Percentiles rank a stretch among this genome's conserved stretches.
These are phyloP conservation scores for Eupithecia insigniata DNA, from an alignment of 2,888 invertebrate genomes.

Conservation along the genomic window DNA sequence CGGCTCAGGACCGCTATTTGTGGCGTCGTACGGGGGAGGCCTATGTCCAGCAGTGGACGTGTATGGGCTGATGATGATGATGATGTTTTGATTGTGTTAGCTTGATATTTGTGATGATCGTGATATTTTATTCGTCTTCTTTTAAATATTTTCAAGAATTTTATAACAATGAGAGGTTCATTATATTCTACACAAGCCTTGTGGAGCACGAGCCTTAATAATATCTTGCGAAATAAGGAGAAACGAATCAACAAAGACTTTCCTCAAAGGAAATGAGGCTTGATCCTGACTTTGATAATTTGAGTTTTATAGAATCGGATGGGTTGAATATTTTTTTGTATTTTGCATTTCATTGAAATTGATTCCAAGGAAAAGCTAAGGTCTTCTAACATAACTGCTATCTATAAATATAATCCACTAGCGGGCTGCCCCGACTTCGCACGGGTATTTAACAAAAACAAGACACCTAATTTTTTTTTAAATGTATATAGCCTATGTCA, in stretches of 20 bases:
- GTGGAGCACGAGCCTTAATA: constrained; percentile 57
- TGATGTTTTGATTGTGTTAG: too few relatives aligned
- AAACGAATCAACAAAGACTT: constrained; percentile 64
- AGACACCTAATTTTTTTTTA: too few relatives aligned
- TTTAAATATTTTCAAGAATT: constrained; percentile 31
- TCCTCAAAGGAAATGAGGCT: constrained; percentile 64
- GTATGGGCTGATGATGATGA: too few relatives aligned
- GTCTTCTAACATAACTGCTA: neutral
- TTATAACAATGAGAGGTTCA: constrained; percentile 46
- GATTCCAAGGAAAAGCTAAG: neutral
- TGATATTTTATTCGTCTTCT: neutral
- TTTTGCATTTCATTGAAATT: constrained; percentile 33
- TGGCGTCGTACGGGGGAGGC: too few relatives aligned
- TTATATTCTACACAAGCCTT: constrained; percentile 57
- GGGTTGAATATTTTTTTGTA: constrained; percentile 50
- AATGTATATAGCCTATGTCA: too few relatives aligned
- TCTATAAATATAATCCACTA: neutral
- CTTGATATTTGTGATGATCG: too few relatives aligned
- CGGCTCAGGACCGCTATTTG: too few relatives aligned
- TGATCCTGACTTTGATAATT: constrained; percentile 61
- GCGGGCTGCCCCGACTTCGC: too few relatives aligned
- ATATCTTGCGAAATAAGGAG: constrained; percentile 61
- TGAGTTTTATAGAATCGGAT: constrained; percentile 60
- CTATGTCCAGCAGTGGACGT: too few relatives aligned
- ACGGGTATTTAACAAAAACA: too few relatives aligned